A percentile compares a stretch with the other conserved stretches of the same genome.
Conservation (phyloP, 2,888 invertebrate species). For the Hololepta plana region DNA sequence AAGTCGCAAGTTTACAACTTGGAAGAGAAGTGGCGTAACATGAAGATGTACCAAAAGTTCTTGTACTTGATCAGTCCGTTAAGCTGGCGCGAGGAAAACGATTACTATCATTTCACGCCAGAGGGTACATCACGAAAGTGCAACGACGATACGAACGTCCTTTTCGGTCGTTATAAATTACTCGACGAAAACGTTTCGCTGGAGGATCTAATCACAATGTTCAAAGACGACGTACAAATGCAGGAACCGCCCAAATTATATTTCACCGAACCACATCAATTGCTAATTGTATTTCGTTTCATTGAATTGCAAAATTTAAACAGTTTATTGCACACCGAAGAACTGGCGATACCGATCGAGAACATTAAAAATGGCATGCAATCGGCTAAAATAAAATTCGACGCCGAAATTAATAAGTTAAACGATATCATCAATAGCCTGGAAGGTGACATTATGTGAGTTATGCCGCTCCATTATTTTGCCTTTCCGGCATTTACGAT, state of each 20-base stretch:
- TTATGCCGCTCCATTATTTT: constrained; percentile 2
- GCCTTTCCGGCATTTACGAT: not conserved
- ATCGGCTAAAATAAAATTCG: constrained; percentile 24
- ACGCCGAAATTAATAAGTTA: constrained; percentile 24
- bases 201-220: constrained; percentile 28
- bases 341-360: constrained; percentile 33
- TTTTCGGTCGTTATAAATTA: constrained; percentile 7
- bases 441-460: constrained; percentile 22
- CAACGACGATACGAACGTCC: no score
- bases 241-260: constrained; percentile 34
- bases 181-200: constrained; percentile 16
- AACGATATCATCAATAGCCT: constrained; percentile 25
- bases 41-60: constrained; percentile 48
- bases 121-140: no score
- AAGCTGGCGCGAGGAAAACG: constrained; percentile 35
- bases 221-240: constrained; percentile 27
- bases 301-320: constrained; percentile 45
- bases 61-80: constrained; percentile 47
- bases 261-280: constrained; percentile 34
- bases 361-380: constrained; percentile 30
- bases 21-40: constrained; percentile 41
- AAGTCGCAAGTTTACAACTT: constrained; percentile 33
- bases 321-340: constrained; percentile 39
- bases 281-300: constrained; percentile 36
- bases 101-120: constrained; percentile 18